Base-by-base conservation (phyloP, 2,797 vertebrate species). In the Poecilia picta region DNA sequence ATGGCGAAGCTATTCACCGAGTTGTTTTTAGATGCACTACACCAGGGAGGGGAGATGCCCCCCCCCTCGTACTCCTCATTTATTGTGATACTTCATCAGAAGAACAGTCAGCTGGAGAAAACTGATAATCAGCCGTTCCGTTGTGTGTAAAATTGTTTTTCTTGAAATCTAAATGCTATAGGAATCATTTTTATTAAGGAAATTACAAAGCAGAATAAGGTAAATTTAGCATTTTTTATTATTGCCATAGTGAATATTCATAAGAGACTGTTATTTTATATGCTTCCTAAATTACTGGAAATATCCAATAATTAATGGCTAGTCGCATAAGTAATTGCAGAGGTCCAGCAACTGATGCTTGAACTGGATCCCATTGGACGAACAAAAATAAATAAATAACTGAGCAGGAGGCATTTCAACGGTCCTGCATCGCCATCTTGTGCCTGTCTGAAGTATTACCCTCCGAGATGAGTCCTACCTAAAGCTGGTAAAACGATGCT, bases 1-100 rank as follows among this genome's bases (percentile, higher is more conserved):
- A 95, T 95, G 92, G 91, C 90, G 89, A 93, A 93, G 90, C 89
- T 78, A 84, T 93, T 92, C 90, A 89, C 62, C 0, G 72, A 85
- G 64, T 92, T 92, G 86, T 89, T 93, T 94, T 92, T 90, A 90
- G 88, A 81, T 76, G 79, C 89, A 87, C 81, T 83, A 87, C 92
- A 90, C 81, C 89, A 84, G 83, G 72, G 77, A 78, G 20, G 55
- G 31, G n/a, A 68, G 75, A 46, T 10, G 68, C 33, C 18, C 3
- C 0, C 36, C 45, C 16, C 47, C n/a, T 31, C 41, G 1, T 46
- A 43, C 73, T 77, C 25, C 75, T 82, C 66, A 78, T 81, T 88
- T 76, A 88, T 86, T 78, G 81, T 53, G 75, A 87, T 62, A 72
- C 73, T 41, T 43, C 78, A 83, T 33, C 76, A 80, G 72, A 89